Base-by-base conservation (phyloP, 2,888 invertebrate genomes). In the Yponomeuta sedellus region DNA sequence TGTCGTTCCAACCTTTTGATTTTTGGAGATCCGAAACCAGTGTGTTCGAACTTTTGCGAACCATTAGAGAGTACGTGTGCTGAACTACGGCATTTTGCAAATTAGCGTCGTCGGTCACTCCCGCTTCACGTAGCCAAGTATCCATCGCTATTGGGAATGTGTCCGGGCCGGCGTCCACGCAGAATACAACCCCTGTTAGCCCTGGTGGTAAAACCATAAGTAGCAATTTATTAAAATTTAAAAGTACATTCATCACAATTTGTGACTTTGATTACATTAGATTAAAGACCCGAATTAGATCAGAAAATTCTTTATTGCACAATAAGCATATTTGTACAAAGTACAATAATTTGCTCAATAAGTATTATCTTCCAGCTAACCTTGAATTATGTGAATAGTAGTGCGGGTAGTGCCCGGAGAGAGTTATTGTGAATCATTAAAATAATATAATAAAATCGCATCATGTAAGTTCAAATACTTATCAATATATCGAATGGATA, bases 111-210 rank as follows among this genome's bases (percentile, higher is more conserved):
- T 73, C 71, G 61, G 76, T 52, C 10, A 73, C 69, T 1, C 81
- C 80, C 52, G 4, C 70, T 22, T 52, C 25, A 20, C 20, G 11
- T 8, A 81, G 67, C 67, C 77, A 71, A 1, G 76, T 71, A 19
- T 77, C 71, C 2, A 83, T 65, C 64, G 79, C 80, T 25, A 66
- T 68, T 61, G 69, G 73, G 66, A 82, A 68, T 64, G 74, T 75
- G 69, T 80, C 82, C n/a, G 83, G 82, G 69, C 83, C 82, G 68
- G 81, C 79, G 65, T 82, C 82, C 68, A 82, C 72, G 68, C 83
- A 83, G 65, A 73, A 79, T 0, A 83, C 75, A 12, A 75, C 69
- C 58, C 83, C 83, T 57, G 71, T 67, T 39, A 74, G 71, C 68
- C 83, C 83, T 84, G 67, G 75, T 11, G 75, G 77, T 16, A 71